Percentiles rank a stretch among this genome's conserved stretches.
phyloP scores from a whole-genome alignment of 2,113 vertebrate species.

The Peromyscus polionotus region DNA sequence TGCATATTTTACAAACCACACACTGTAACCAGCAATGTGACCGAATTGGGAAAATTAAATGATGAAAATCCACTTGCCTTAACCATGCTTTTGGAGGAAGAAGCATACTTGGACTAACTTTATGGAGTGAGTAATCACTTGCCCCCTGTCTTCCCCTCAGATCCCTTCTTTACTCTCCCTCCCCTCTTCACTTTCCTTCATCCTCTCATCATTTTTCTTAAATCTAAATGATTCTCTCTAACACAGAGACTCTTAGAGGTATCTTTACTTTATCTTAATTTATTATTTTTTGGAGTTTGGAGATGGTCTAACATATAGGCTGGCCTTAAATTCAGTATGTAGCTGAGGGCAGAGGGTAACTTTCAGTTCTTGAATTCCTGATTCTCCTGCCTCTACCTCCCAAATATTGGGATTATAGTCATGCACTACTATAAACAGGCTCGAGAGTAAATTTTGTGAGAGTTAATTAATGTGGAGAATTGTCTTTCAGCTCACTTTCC shows the following conservation, averaged over 20 bases:
- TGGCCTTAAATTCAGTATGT: neutral
- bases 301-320: neutral
- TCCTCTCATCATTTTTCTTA: neutral
- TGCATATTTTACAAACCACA: neutral
- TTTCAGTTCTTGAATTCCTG: neutral
- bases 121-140: neutral
- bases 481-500: too few relatives aligned
- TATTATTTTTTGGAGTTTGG: neutral
- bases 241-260: neutral
- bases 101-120: neutral
- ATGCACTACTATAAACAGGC: neutral
- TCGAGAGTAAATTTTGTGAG: neutral
- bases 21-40: neutral
- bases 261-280: neutral
- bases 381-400: neutral
- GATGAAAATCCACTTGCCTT: neutral
- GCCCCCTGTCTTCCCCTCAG: neutral
- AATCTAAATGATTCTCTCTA: neutral
- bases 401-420: neutral
- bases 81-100: neutral
- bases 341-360: neutral
- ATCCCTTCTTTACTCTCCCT: neutral
- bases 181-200: too few relatives aligned
- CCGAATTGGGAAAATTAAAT: neutral
- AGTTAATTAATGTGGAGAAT: too few relatives aligned